A percentile compares a stretch with the other conserved stretches of the same genome.
Conservation (phyloP, 53 echinoderm and acorn worm genomes). For the Temnopleurus reevesii region DNA sequence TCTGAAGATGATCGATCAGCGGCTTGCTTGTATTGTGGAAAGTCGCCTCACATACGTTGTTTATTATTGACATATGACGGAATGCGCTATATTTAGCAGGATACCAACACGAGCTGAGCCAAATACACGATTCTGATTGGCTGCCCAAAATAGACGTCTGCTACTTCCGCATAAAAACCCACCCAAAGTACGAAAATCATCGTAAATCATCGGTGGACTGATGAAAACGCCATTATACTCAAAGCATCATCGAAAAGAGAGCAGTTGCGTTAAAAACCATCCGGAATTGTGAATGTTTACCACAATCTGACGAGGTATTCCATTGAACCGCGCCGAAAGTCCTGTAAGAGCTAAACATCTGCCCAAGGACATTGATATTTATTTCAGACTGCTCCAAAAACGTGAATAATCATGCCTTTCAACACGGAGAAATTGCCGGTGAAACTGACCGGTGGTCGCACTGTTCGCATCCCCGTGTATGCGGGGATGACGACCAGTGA, state of each 20-base stretch:
- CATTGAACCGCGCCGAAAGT: neutral
- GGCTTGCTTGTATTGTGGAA: too few relatives aligned
- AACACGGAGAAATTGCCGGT: neutral
- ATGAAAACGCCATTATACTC: too few relatives aligned
- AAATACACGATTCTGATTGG: constrained; percentile 65
- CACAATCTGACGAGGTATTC: neutral
- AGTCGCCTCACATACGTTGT: neutral
- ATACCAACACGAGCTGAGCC: neutral
- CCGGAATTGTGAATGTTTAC: neutral
- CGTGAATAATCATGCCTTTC: constrained; percentile 3
- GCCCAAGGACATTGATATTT: neutral
- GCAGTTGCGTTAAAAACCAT: neutral
- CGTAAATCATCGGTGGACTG: too few relatives aligned
- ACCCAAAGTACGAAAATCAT: neutral
- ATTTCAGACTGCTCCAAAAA: neutral
- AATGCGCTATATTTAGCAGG: constrained; percentile 1
- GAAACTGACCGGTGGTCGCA: constrained; percentile 45
- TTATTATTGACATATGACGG: constrained; percentile 5
- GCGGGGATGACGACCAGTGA: constrained; percentile 48
- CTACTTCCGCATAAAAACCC: neutral
- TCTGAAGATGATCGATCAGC: too few relatives aligned
- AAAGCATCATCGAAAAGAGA: too few relatives aligned
- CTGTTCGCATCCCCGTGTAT: constrained; percentile 56
- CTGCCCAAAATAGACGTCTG: constrained; percentile 67
- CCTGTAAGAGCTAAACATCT: neutral